Base-by-base conservation (phyloP, 2,888 invertebrate genomes). In the Trachelus iudaicus region DNA sequence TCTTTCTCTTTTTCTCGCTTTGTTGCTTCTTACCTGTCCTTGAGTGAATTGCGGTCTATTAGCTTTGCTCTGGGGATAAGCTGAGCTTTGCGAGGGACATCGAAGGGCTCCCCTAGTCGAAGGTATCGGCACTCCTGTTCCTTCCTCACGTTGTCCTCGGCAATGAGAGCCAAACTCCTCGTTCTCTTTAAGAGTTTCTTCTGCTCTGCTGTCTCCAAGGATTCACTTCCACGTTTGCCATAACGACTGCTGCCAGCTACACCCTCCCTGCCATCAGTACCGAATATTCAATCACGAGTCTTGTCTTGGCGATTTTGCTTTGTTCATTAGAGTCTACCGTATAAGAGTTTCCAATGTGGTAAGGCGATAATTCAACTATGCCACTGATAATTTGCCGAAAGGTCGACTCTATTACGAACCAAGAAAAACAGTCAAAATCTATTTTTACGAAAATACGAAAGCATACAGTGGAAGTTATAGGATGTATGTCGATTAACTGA, bases 41-140 rank as follows among this genome's bases (percentile, higher is more conserved):
- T 95, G 90, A 95, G 94, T 90, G 94, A 94, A 92, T 95, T 94
- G 86, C 95, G 95, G 92, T 96, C 96, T 87, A 96, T 95, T 83
- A 96, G 93, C 89, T 95, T 95, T 76, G 96, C 96, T 86, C 96
- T 94, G 79, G 96, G 96, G 92, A 96, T 96, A 79, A 96, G 93
- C 92, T 96, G 96, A 76, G 95, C 95, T 86, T 96, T 93, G 88
- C 95, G 94, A 87, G 93, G 94, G 86, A 94, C 93, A 83, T 94
- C 94, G 89, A 94, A 93, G 85, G 93, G 94, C 68, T 90, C 89
- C 34, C 87, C 87, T 23, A 89, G 81, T 77, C 85, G 85, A 81
- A 89, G 87, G 78, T 89, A 84, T 74, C 85, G 85, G 6, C 83
- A 77, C 35, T 86, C 87, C 73, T 86, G 86, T 76, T 86, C 85